Evolutionary conservation across 2,113 vertebrate species (phyloP), one percentile per base, ranked within the genome.

Genomic region (Otis tarda): DNA sequence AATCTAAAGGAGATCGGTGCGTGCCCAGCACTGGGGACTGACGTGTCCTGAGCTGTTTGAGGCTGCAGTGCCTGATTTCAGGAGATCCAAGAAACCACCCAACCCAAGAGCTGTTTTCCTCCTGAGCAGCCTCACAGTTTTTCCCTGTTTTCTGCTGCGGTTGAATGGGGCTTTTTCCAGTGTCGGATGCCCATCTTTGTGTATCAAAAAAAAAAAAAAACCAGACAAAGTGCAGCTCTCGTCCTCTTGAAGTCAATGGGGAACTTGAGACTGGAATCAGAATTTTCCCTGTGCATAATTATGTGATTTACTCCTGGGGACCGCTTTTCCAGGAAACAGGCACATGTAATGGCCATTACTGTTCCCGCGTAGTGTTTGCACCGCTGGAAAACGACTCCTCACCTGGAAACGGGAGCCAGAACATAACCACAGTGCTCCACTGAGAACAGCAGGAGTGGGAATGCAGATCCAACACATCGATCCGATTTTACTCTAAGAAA

Each of bases 401-500:
- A 50, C 76, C 61, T 33, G 81, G 59, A 41, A 82, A 79, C 39
- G 19, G 37, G 56, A 53, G 37, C 2, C 1, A 52, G 59, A 47
- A 57, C 3, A 1, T 16, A 27, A 60, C 35, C 14, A 8, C 53
- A 25, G 75, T 12, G 1, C 49, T 78, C 55, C 49, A 12, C 24
- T 10, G 53, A 50, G 60, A 53, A 15, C 0, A 45, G 45, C 4
- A 1, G n/a, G 31, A 73, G 55, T 1, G 2, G 28, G 75, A 53
- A 82, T 4, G 10, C 59, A 83, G 82, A 60, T 78, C 43, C 15
- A 50, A 41, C 28, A 47, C 28, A 49, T 5, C 0, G 1, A 70
- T 13, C 56, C 0, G 0, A 35, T 56, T 80, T 50, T n/a, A 59
- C 28, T 49, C 30, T 19, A 28, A 71, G 45, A 43, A 55, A 61